Conservation (phyloP, 1,140 invertebrate species). For the Musca vetustissima region DNA sequence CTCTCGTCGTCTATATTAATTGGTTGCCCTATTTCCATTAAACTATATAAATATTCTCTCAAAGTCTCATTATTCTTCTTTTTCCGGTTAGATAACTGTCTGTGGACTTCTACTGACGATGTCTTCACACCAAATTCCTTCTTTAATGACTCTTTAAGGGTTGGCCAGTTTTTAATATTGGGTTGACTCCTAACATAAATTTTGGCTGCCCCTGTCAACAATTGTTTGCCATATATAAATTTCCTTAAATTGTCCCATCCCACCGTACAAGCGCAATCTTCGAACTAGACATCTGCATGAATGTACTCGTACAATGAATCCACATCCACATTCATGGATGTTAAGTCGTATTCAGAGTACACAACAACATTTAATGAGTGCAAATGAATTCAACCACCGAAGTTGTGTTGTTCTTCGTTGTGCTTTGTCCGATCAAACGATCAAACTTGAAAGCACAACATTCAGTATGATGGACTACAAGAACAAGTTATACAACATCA, state of each 20-base stretch:
- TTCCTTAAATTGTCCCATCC: neutral
- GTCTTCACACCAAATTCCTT: conserved; percentile 5
- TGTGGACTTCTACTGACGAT: conserved; percentile 9
- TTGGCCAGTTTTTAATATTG: neutral
- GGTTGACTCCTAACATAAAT: conserved; percentile 8
- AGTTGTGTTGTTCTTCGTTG: too few species aligned
- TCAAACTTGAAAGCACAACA: too few species aligned
- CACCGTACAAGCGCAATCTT: neutral
- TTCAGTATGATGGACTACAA: too few species aligned
- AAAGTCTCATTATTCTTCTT: neutral
- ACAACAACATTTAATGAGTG: too few species aligned
- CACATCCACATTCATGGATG: too few species aligned
- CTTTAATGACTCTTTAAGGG: neutral
- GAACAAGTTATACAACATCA: too few species aligned
- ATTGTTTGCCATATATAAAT: conserved; percentile 16
- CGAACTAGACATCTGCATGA: too few species aligned
- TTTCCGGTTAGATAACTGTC: neutral
- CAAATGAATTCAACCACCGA: too few species aligned
- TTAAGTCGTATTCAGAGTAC: too few species aligned
- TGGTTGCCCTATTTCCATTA: neutral
- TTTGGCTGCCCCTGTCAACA: conserved; percentile 15
- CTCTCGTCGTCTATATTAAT: neutral
- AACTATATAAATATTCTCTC: neutral
- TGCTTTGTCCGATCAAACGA: too few species aligned
- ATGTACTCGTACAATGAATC: too few species aligned